Conservation (phyloP, 2,888 invertebrate genomes). For the Pandemis cinnamomeana region DNA sequence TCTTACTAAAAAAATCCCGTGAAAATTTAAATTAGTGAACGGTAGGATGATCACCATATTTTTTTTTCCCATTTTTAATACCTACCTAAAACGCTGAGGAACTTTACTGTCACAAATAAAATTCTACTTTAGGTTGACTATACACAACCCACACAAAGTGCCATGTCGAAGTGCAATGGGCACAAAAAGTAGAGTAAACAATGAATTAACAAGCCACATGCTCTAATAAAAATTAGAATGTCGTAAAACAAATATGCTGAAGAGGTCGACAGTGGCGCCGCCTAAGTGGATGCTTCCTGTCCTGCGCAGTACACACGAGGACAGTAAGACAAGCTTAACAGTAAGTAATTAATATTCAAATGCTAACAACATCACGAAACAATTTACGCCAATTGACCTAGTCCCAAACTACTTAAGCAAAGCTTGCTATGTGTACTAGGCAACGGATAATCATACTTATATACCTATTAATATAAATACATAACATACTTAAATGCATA, state of each 20-base stretch:
- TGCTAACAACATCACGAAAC: too few relatives aligned
- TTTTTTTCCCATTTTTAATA: too few relatives aligned
- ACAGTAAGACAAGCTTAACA: slow-evolving; percentile 11
- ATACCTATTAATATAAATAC: too few relatives aligned
- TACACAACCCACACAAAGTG: background rate
- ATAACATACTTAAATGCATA: too few relatives aligned
- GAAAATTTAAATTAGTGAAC: too few relatives aligned
- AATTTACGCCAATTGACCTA: too few relatives aligned
- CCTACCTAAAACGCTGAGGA: background rate
- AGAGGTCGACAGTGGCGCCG: slow-evolving; percentile 32
- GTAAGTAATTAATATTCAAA: too few relatives aligned
- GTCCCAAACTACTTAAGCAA: too few relatives aligned
- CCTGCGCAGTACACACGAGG: slow-evolving; percentile 2
- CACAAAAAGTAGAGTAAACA: slow-evolving; percentile 24
- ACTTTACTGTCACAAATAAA: background rate
- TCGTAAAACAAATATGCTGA: slow-evolving; percentile 35
- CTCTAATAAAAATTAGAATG: slow-evolving; percentile 34
- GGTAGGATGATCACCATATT: too few relatives aligned
- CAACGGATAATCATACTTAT: too few relatives aligned
- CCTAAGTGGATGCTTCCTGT: slow-evolving; percentile 35
- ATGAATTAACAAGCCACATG: slow-evolving; percentile 30
- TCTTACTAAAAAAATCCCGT: too few relatives aligned
- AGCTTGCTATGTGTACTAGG: too few relatives aligned
- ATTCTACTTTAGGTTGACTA: background rate
- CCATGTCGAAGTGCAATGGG: slow-evolving; percentile 23